Evolutionary conservation across 1,140 invertebrate genomes (phyloP), one percentile per base, ranked within the genome.

Genomic region (Hylaeus anthracinus): DNA sequence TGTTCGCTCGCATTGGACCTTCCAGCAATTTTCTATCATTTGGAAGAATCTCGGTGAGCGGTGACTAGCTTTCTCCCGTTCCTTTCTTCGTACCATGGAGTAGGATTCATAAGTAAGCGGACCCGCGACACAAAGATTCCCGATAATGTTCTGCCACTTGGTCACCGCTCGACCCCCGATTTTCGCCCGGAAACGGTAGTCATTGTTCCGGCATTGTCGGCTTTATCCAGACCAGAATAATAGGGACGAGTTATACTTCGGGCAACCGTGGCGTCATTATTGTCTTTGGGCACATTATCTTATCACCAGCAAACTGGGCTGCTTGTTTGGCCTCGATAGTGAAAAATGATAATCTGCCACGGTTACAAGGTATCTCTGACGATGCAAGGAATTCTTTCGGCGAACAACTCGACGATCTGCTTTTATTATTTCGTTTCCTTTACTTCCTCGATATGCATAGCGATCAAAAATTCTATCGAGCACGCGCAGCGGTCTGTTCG

Each of bases 151-250:
- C 71, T 45, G 55, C 65, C 43, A 43, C 45, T 82, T 85, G 55
- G 51, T 14, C 58, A 61, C n/a, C 58, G 58, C 43, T 66, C 78
- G 63, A 78, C 83, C 85, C 12, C 12, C 9, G 58, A 72, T 72
- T 72, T 79, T 79, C 74, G 58, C 56, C 79, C 85, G 84, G 84
- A 86, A 86, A 77, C 78, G 74, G 74, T 15, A 61, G 51, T 71
- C 65, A 72, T 76, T 78, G 66, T 83, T 60, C 82, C 56, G 71
- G 37, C 37, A 79, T 83, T 85, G 79, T 77, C 41, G 48, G 73
- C 65, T 79, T 82, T 79, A 86, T 86, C 63, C 72, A 76, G 58
- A 73, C 81, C 64, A 73, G 84, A 83, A 83, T 86, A 86, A 86
- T 69, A 55, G 60, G 74, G 39, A 69, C 53, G 75, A 71, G 41